Evolutionary conservation across 37 sponge, comb jelly and placozoan species (phyloP), one percentile per base, ranked within the genome.

Genomic region (Oscarella lobularis): DNA sequence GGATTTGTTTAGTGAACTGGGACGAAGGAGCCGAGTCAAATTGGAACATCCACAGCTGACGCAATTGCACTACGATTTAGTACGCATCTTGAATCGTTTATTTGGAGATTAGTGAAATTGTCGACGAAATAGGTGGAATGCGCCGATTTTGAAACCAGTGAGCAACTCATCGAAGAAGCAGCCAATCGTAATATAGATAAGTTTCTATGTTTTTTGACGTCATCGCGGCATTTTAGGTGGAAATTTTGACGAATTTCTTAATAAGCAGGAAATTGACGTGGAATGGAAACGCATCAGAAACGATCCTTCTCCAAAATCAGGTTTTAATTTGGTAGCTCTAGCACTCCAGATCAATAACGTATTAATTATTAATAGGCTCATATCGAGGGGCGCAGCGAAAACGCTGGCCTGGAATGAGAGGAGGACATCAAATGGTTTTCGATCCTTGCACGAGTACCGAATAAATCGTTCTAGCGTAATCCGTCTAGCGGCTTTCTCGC

Each of bases 351-450:
- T n/a, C n/a, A n/a, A n/a, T n/a, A n/a, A n/a, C n/a, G n/a, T n/a
- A n/a, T n/a, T n/a, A n/a, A n/a, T n/a, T n/a, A n/a, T n/a, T n/a
- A n/a, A n/a, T n/a, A n/a, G n/a, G n/a, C n/a, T n/a, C n/a, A n/a
- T n/a, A n/a, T n/a, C n/a, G n/a, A n/a, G n/a, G n/a, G n/a, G n/a
- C n/a, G n/a, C n/a, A n/a, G n/a, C n/a, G n/a, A 48, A 27, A 65
- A 33, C 31, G 5, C 5, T 79, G 82, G 80, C 91, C 91, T 1
- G 82, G 82, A 0, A 78, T 76, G 79, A 41, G 95, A 40, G 95
- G 95, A 32, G 95, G 91, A 3, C 95, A 95, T 65, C 83, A 87
- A 75, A 83, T 95, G 84, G 86, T 87, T 76, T 14, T 95, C 29
- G 95, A 95, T 39, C 3, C 66, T 14, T 48, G 4, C 0, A 74